These are phyloP conservation scores for Athene noctua DNA, from an alignment of 2,113 vertebrate species.

Conservation along the genomic window DNA sequence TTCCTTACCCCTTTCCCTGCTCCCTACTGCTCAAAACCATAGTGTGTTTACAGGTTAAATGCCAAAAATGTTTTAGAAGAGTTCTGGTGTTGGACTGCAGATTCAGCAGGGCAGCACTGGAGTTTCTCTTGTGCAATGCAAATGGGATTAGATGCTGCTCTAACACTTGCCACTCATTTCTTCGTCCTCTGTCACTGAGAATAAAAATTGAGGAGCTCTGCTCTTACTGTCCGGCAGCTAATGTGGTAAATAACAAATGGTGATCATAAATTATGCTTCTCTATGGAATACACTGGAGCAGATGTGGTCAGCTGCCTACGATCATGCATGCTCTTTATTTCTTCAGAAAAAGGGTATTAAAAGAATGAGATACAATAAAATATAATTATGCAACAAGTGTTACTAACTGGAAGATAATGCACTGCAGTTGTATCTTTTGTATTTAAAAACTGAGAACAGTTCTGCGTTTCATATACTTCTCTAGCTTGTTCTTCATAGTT, in stretches of 20 bases:
- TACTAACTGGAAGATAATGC: not conserved
- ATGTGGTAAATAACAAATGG: not conserved
- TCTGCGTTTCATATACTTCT: not conserved
- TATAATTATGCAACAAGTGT: not conserved
- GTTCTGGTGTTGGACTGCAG: not conserved
- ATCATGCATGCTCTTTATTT: not conserved
- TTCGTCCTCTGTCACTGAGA: not conserved
- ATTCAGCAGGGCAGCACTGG: not conserved
- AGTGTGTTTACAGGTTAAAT: not conserved
- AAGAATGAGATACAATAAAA: not conserved
- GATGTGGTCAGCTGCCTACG: not conserved
- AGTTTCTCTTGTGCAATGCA: not conserved
- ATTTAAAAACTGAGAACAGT: not conserved
- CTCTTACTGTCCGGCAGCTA: not conserved
- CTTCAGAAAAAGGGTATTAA: not conserved
- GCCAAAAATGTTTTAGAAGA: not conserved
- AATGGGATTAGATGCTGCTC: not conserved
- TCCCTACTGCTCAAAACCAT: not conserved
- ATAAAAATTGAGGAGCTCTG: not conserved
- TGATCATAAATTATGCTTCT: not conserved
- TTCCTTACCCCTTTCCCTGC: not conserved
- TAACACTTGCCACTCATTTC: not conserved
- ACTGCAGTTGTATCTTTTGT: not conserved
- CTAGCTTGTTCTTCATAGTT: not conserved
- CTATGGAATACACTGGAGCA: not conserved